Evolutionary conservation across 2,113 vertebrate species (phyloP), one percentile per base, ranked within the genome.

Genomic region (Phoxinus phoxinus): DNA sequence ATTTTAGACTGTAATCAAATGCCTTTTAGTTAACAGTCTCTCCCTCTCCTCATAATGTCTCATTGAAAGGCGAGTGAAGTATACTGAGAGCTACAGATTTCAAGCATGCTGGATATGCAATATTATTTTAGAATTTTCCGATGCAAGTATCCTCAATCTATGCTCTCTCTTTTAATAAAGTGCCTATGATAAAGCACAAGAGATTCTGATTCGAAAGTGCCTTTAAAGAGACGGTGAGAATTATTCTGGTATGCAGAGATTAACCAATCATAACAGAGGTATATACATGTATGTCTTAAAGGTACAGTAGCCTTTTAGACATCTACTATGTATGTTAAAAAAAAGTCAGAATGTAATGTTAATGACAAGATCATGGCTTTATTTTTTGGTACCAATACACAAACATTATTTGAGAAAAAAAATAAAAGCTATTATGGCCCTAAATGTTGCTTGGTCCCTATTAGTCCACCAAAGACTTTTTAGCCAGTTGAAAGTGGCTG

Each of bases 51-150:
- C 35, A 53, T 58, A 71, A 56, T 58, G 48, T 65, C 71, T 83
- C 74, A 79, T 83, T 85, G 79, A 88, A 88, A 85, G 73, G 37
- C 59, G 6, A 72, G 78, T 79, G 67, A 83, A 75, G 61, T n/a
- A 12, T 46, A 17, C n/a, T 44, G n/a, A 80, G 35, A 46, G 63
- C 81, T 77, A 9, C 27, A 48, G 61, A 81, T 81, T 81, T 81
- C 59, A 32, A 81, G 84, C 25, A 72, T 9, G 15, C 48, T 85
- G 61, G n/a, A 72, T 85, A 72, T 59, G 37, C 41, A 11, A 83
- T 32, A 25, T 87, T 12, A 81, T 87, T 65, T 4, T 25, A 46
- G 58, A 13, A 30, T 27, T 83, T 82, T 63, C 81, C 84, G 84
- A 86, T 83, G 65, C 84, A 86, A 84, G 44, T 37, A 72, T 86